Percentiles rank a stretch among this genome's conserved stretches.
These are phyloP conservation scores for Eumaeus atala DNA, from an alignment of 1,140 invertebrate species.

Conservation along the genomic window DNA sequence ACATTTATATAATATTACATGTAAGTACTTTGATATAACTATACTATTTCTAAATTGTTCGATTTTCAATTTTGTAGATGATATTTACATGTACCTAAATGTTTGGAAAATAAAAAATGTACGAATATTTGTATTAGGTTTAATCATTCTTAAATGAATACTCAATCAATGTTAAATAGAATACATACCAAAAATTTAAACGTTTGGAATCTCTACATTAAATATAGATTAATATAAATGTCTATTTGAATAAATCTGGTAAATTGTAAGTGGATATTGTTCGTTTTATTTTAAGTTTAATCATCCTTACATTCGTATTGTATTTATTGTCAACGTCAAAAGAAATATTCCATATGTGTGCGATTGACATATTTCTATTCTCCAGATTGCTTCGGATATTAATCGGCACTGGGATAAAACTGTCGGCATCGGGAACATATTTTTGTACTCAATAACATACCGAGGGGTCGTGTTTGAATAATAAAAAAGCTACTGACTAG, in stretches of 20 bases:
- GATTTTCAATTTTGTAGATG: slow-evolving; percentile 73
- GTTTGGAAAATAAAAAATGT: slow-evolving; percentile 57
- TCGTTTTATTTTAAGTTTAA: slow-evolving; percentile 45
- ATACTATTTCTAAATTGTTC: slow-evolving; percentile 72
- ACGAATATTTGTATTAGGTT: slow-evolving; percentile 66
- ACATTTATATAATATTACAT: slow-evolving; percentile 51
- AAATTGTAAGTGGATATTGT: slow-evolving; percentile 52
- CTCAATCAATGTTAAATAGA: slow-evolving; percentile 56
- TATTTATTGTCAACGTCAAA: too few species aligned
- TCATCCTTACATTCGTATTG: too few species aligned
- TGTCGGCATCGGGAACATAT: too few species aligned
- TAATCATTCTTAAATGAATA: slow-evolving; percentile 52
- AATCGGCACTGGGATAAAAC: too few species aligned
- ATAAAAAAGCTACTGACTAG: too few species aligned
- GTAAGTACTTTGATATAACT: slow-evolving; percentile 69
- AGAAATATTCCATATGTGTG: too few species aligned
- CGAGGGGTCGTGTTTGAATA: too few species aligned
- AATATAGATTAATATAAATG: slow-evolving; percentile 68
- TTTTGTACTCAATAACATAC: too few species aligned
- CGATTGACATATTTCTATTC: too few species aligned
- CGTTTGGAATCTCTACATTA: slow-evolving; percentile 66
- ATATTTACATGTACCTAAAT: slow-evolving; percentile 71
- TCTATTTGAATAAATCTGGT: slow-evolving; percentile 72
- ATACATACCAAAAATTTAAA: slow-evolving; percentile 67
- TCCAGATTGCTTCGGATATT: too few species aligned